These are phyloP conservation scores for Chaitophorus viminalis DNA, from an alignment of 2,888 invertebrate species.

Conservation along the genomic window DNA sequence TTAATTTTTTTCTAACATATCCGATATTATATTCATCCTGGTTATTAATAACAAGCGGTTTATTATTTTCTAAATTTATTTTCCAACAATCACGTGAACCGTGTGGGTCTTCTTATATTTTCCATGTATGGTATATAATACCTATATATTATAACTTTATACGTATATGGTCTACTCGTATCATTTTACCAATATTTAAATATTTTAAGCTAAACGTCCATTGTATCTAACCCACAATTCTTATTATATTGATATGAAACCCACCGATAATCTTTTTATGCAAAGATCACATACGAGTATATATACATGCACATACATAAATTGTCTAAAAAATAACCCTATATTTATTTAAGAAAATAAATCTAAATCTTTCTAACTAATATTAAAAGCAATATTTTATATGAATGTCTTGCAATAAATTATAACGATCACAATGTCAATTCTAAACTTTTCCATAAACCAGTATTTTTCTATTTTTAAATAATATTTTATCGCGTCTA, in stretches of 20 bases:
- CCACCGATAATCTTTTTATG: not conserved
- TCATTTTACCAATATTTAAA: not conserved
- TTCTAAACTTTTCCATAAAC: not conserved
- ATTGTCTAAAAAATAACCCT: not conserved
- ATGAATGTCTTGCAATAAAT: constrained; percentile 13
- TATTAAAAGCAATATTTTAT: constrained; percentile 31
- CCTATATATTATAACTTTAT: not conserved
- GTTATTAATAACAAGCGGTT: no score
- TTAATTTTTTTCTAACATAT: not conserved
- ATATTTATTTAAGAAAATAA: constrained; percentile 10
- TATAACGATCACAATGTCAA: not conserved
- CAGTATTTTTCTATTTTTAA: not conserved
- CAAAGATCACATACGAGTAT: not conserved
- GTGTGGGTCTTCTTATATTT: not conserved
- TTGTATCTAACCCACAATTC: not conserved
- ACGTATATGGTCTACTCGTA: not conserved
- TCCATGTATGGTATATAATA: no score
- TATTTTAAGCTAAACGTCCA: not conserved
- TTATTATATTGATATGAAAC: not conserved
- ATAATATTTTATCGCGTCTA: not conserved
- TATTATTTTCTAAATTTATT: no score
- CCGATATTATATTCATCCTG: no score
- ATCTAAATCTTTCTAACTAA: constrained; percentile 9
- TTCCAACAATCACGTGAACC: not conserved
- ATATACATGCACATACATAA: not conserved